These are phyloP conservation scores for Ichneumoninae sp. DNA, from an alignment of 2,888 invertebrate species.

Conservation along the genomic window DNA sequence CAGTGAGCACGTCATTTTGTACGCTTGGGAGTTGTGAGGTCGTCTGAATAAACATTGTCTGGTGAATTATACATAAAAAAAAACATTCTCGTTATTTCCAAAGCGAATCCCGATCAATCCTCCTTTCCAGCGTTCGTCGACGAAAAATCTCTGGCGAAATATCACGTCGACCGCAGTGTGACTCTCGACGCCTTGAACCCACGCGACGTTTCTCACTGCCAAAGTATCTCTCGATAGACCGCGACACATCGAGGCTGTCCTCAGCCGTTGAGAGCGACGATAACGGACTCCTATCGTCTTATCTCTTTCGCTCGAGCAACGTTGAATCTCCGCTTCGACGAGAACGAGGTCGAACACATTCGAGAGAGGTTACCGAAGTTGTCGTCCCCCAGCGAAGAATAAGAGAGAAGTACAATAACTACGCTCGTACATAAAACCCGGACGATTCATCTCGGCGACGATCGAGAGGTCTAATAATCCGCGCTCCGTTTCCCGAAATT, in stretches of 20 bases:
- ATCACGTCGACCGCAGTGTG: background rate
- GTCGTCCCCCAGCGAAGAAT: constrained; percentile 21
- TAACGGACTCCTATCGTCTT: constrained; percentile 47
- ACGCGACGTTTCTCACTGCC: constrained; percentile 39
- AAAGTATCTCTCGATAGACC: constrained; percentile 4
- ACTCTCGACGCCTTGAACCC: constrained; percentile 49
- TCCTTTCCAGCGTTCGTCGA: constrained; percentile 31
- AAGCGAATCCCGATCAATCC: constrained; percentile 34
- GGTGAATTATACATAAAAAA: constrained; percentile 86
- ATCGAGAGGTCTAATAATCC: background rate
- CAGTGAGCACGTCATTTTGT: constrained; percentile 89
- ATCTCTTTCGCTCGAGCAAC: constrained; percentile 50
- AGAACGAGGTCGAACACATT: constrained; percentile 52
- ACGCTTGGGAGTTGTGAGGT: constrained; percentile 91
- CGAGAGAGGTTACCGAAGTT: constrained; percentile 28
- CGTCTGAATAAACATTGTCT: constrained; percentile 90
- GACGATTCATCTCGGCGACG: background rate
- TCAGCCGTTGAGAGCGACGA: constrained; percentile 18
- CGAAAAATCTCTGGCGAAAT: constrained; percentile 12
- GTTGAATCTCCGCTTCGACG: constrained; percentile 47
- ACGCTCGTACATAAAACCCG: background rate
- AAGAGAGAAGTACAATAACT: constrained; percentile 24
- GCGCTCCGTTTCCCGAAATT: background rate
- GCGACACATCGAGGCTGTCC: constrained; percentile 22
- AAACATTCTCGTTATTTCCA: constrained; percentile 74